Base-by-base conservation (phyloP, 2,113 vertebrate species). In the Hiodon alosoides region DNA sequence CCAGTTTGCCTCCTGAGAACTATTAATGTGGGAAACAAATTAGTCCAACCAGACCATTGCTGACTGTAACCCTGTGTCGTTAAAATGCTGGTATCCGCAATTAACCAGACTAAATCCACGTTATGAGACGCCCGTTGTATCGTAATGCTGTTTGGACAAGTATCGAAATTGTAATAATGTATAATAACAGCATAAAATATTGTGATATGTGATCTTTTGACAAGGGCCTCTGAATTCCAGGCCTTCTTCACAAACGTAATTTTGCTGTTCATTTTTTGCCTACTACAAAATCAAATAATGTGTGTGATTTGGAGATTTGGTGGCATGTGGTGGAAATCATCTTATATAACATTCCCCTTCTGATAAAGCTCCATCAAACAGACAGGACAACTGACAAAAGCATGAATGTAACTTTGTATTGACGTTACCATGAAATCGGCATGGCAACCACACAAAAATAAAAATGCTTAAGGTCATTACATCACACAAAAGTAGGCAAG, bases 401-500 rank as follows among this genome's bases (percentile, higher is more conserved):
- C 51, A 69, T n/a, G 3, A 68, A 8, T 48, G 46, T 50, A 14
- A 50, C 5, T 66, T 4, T 68, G 9, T 68, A 4, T 68, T 8
- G 66, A 31, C 2, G 31, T 31, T 31, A 31, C 31, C 31, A 31
- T 31, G 31, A 31, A 31, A 31, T 68, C 51, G 2, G 3, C n/a
- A 50, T 13, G 3, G 48, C 46, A 13, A 10, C 13, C 46, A 50
- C 5, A 48, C 11, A 68, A 69, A 7, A n/a, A 55, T 17, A 17
- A 57, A 50, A 50, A 11, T 6, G 47, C 7, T 71, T 9, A 31
- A 61, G 54, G 61, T 7, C 50, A 53, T 16, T 59, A 48, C 13
- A n/a, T 54, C 58, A 5, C 16, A 7, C 53, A 47, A 64, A n/a
- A 64, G 9, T 53, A 31, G 16, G 61, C 70, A 79, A 76, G 11